A percentile compares a stretch with the other conserved stretches of the same genome.
These are phyloP conservation scores for Tachysurus vachellii DNA, from an alignment of 2,113 vertebrate genomes.

Conservation along the genomic window DNA sequence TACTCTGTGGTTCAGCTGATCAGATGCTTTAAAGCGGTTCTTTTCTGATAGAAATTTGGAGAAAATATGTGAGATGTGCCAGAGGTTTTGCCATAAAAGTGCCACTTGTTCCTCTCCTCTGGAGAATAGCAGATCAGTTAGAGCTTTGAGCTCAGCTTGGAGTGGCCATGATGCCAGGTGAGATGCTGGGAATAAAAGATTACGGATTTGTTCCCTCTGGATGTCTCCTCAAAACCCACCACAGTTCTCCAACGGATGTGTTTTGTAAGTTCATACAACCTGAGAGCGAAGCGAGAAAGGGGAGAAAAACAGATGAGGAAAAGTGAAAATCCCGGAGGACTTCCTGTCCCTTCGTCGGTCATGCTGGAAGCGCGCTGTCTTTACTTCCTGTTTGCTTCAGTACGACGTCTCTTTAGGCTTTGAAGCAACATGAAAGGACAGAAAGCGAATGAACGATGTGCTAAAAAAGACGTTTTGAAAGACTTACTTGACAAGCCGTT, in stretches of 20 bases:
- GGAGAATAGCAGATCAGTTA: not conserved
- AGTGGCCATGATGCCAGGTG: not conserved
- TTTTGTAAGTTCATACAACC: not conserved
- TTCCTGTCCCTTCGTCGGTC: not conserved
- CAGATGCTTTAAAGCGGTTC: not conserved
- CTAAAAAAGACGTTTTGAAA: not conserved
- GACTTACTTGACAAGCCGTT: conserved; percentile 31
- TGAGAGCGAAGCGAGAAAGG: not conserved
- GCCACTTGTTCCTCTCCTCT: not conserved
- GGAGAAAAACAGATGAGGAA: not conserved
- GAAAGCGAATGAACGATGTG: conserved; percentile 6
- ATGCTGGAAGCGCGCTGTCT: not conserved
- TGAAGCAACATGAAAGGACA: conserved; percentile 16
- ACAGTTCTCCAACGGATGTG: not conserved
- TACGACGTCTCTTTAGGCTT: not conserved
- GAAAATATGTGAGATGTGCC: not conserved
- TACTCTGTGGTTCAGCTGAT: not conserved
- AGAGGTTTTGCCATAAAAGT: not conserved
- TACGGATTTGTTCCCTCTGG: not conserved
- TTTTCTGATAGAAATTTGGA: not conserved
- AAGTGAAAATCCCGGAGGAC: not conserved
- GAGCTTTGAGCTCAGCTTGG: not conserved
- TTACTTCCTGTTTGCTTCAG: not conserved
- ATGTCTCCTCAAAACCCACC: not conserved
- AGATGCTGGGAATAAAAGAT: not conserved